Base-by-base conservation (phyloP, 2,888 invertebrate species). In the Melanargia galathea region DNA sequence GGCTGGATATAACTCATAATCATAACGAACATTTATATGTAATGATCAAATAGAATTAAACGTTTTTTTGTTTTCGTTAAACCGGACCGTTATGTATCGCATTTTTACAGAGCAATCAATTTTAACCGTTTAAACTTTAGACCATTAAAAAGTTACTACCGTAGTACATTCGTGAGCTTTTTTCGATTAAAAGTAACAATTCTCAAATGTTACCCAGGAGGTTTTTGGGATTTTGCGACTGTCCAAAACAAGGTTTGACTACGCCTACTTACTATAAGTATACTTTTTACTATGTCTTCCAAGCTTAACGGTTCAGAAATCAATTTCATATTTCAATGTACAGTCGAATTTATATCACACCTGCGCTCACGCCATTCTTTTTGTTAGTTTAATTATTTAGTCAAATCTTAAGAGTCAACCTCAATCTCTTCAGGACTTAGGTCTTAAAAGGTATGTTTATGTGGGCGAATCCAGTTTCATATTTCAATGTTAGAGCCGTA, bases 341-440 rank as follows among this genome's bases (percentile, higher is more conserved):
- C 30, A 45, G 38, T 38, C 46, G 56, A 54, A 55, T 64, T 55
- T 74, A 69, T 77, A 73, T 76, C 66, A 79, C 83, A 75, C 82
- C 83, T 74, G 81, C 83, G n/a, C 35, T 13, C 5, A 3, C 22
- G n/a, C 16, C 40, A 10, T 52, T 30, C 30, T 24, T n/a, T 18
- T 30, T 10, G 30, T 51, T 30, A 45, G 30, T 16, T 35, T 18
- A 52, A 52, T 52, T 52, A 51, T 13, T 52, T 20, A 52, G 2
- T 20, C 2, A 33, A 51, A 20, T 35, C 18, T 35, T 26, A 13
- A 35, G 13, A 35, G 2, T 2, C 0, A 6, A 20, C 18, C 13
- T 13, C 52, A 33, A 13, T 35, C 35, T 52, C 33, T 20, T 52
- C 6, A 35, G 13, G 13, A 20, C 33, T 20, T 13, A 35, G 13